Base-by-base conservation (phyloP, 1,140 invertebrate species). In the Nephila pilipes region DNA sequence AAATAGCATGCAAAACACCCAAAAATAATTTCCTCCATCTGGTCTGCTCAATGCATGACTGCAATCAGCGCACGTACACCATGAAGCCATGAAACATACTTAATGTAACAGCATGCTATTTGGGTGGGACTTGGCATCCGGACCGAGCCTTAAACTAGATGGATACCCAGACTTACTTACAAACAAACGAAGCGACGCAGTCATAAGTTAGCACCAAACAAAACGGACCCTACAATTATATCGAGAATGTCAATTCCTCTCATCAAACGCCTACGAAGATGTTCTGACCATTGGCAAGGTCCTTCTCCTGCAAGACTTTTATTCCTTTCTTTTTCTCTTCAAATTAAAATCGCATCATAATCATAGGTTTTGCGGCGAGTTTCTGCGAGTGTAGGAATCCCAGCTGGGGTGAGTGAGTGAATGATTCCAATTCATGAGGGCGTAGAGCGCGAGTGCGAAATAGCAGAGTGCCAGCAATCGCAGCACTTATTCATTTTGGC, bases 281-380 rank as follows among this genome's bases (percentile, higher is more conserved):
- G 29, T 32, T 32, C 29, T 75, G 69, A 75, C 69, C 69, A 36
- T 14, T 75, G 69, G 69, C 69, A 75, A 46, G 38, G 80, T 83
- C 54, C 38, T 16, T n/a, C 22, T 54, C 20, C 16, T 25, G 6
- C 10, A 32, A 75, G 25, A 32, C 4, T 75, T 60, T 1, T 4
- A 5, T 60, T 60, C 58, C 20, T 60, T 4, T 60, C 5, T 60
- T 16, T 58, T 16, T 22, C 29, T 20, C 81, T 20, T 90, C 88
- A 80, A 90, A 90, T 90, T 90, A 80, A 90, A 90, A 69, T 88
- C 63, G 36, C 60, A 54, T 25, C 58, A 22, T 90, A 90, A 90
- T 90, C 46, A 90, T 58, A 90, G 88, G 55, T 25, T 80, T 90
- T 46, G 18, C 12, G 36, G 38, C 29, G 63, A 46, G 46, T 88